Base-by-base conservation (phyloP, 2,113 vertebrate genomes). In the Gobiocypris rarus region DNA sequence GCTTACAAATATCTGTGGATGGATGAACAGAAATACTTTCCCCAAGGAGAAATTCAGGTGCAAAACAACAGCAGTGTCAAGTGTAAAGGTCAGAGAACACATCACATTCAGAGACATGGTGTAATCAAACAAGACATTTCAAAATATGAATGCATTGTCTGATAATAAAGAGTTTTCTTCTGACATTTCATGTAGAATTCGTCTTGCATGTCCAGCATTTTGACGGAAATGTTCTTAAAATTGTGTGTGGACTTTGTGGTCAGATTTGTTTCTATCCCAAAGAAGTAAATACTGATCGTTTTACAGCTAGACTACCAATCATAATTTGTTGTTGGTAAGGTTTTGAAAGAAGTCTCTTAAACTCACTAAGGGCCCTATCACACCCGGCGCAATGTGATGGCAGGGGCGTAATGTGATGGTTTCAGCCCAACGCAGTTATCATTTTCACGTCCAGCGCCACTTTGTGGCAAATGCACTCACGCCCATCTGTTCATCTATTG, bases 1-100 rank as follows among this genome's bases (percentile, higher is more conserved):
- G 38, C 56, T 45, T 41, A 22, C 22, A 75, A 38, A 75, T 34
- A 77, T 58, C 26, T 59, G n/a, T 43, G 14, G 76, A 79, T 61
- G 26, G 38, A 45, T 45, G 38, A 24, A 79, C 22, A 9, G 24
- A 59, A 15, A 9, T 24, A 24, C 0, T 14, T 77, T 58, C 34
- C 11, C 13, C 13, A 24, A 59, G 28, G 75, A 77, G 6, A 77
- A 77, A 58, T 24, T 59, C 34, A 59, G 75, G 34, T 43, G 34
- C 34, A 59, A 43, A 43, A 61, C 56, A 38, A 43, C 14, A 24
- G 9, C 56, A 26, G 15, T 22, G 2, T 56, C 52, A 14, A 45
- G 15, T 1, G 7, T 17, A 63, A 79, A 61, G 58, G 38, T 78
- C 76, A 45, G 4, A 24, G 56, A 24, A 11, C 9, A 28, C n/a